Evolutionary conservation across 2,797 vertebrate species (phyloP).

Genomic region (Lutra lutra): DNA sequence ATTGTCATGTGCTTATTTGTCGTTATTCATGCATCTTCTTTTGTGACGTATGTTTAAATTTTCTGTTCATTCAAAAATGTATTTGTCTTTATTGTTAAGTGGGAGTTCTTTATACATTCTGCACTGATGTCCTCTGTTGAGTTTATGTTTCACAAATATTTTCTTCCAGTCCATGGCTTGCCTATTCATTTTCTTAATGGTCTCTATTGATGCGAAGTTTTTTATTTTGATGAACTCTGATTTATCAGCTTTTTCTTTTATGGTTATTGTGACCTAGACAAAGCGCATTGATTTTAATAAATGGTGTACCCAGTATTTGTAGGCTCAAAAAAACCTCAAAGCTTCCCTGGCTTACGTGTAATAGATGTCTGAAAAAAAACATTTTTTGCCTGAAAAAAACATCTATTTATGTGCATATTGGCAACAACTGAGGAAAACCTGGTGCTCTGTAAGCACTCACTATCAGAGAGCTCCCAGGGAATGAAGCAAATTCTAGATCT

Average conservation of each 20-base stretch:
- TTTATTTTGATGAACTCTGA: conserved; percentile 23
- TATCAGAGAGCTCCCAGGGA: background rate
- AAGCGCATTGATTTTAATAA: conserved; percentile 38
- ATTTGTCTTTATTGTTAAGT: conserved; percentile 25
- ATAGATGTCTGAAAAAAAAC: background rate
- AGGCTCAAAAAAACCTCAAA: conserved; percentile 32
- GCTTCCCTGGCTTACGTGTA: background rate
- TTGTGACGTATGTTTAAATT: background rate
- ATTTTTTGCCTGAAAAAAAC: conserved; percentile 9
- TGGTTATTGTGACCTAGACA: conserved; percentile 5
- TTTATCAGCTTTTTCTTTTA: conserved; percentile 25
- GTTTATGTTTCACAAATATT: conserved; percentile 48
- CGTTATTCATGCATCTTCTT: background rate
- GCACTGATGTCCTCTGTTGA: background rate
- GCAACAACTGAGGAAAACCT: background rate
- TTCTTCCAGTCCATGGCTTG: background rate
- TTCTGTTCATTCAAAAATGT: background rate
- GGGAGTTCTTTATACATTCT: background rate
- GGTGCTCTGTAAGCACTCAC: background rate
- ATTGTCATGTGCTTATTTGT: background rate
- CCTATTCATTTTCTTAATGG: conserved; percentile 47
- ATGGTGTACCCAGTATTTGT: background rate
- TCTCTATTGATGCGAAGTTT: background rate
- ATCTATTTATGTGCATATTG: background rate
- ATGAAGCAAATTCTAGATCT: background rate